Evolutionary conservation across 2,888 invertebrate species (phyloP).

Genomic region (Cartodere bifasciata): DNA sequence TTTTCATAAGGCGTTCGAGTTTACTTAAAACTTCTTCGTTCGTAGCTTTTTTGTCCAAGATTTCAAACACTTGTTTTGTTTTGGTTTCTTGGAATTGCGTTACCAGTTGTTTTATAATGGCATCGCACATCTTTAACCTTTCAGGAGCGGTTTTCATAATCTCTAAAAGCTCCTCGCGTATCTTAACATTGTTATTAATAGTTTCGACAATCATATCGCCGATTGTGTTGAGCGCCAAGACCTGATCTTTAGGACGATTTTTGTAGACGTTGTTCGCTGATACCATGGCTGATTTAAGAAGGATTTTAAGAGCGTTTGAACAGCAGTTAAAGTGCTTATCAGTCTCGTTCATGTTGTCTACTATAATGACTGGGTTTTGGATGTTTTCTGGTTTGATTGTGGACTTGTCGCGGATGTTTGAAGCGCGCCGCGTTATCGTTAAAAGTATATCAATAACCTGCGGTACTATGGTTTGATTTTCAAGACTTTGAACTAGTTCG

Average conservation of each 20-base stretch:
- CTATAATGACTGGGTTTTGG: constrained; percentile 20
- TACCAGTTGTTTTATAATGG: constrained; percentile 30
- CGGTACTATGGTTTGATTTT: constrained; percentile 30
- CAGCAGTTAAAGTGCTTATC: constrained; percentile 26
- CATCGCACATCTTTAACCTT: constrained; percentile 29
- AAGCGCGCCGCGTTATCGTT: constrained; percentile 29
- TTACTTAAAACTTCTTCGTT: neutral
- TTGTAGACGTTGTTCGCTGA: constrained; percentile 34
- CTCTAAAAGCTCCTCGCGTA: constrained; percentile 27
- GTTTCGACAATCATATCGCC: constrained; percentile 28
- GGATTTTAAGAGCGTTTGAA: constrained; percentile 27
- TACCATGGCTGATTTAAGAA: constrained; percentile 31
- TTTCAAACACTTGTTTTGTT: constrained; percentile 26
- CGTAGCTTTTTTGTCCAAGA: neutral
- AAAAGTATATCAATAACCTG: constrained; percentile 32
- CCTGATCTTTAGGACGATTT: constrained; percentile 32
- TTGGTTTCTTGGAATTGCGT: too few relatives aligned
- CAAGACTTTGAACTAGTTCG: constrained; percentile 27
- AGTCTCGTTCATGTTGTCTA: constrained; percentile 22
- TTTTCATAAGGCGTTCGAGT: neutral
- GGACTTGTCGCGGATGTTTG: constrained; percentile 31
- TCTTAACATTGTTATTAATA: constrained; percentile 23
- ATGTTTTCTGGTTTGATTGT: constrained; percentile 32
- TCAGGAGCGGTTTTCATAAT: constrained; percentile 30
- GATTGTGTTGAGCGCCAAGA: constrained; percentile 30